Evolutionary conservation across 2,888 invertebrate species (phyloP), one percentile per base, ranked within the genome.

Genomic region (Clitarchus hookeri): DNA sequence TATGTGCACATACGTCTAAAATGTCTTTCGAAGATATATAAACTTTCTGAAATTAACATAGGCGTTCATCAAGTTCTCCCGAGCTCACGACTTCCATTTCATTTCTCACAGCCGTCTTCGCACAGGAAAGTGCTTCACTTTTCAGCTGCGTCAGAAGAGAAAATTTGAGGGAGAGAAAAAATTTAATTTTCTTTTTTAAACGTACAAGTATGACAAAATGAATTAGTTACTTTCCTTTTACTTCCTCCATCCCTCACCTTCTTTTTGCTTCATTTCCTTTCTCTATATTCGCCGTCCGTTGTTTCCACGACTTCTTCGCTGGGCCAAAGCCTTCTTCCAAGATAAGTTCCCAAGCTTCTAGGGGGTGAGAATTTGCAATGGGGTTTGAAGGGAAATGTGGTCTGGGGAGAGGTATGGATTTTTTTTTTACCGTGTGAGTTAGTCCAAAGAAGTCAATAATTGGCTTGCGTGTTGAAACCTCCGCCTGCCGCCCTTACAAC

Each of bases 181-280:
- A 65, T 23, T 65, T 12, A 65, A 65, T 65, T 65, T 65, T 65
- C 65, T 65, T 65, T 65, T 65, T 65, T 65, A 65, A 65, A 65
- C 65, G 65, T 6, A 19, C 65, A 65, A 65, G 65, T 65, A 65
- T 65, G 65, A 65, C 65, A 65, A 65, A 65, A 65, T 65, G 65
- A 65, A 65, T 65, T 65, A 65, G 65, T 65, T 65, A 65, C 65
- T 65, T 65, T 65, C 65, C n/a, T 65, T 65, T 65, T 65, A 65
- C 65, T 16, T 65, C 65, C 65, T 12, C 65, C 65, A n/a, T 65
- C 65, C 16, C 65, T n/a, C 19, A 6, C 3, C 65, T 19, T 65
- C 65, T 19, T n/a, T n/a, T 65, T 65, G 65, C 65, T 65, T 65
- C 65, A 65, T n/a, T 65, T 65, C 65, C 65, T 19, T 65, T 65